Conservation (phyloP, 2,113 vertebrate genomes). For the Indicator maculatus region DNA sequence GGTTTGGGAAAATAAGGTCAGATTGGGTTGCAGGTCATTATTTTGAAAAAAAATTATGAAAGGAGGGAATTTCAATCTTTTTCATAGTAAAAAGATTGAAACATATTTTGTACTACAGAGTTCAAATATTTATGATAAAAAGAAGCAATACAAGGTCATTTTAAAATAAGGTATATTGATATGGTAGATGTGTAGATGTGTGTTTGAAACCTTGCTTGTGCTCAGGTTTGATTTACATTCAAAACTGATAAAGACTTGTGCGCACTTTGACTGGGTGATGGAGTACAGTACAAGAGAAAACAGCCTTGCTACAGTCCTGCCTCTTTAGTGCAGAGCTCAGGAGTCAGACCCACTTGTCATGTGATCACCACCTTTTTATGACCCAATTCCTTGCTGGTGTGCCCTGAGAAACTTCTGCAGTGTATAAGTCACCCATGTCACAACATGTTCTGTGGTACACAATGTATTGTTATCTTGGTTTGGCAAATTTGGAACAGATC, state of each 20-base stretch:
- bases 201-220: not conserved
- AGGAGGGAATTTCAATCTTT: not conserved
- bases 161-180: not conserved
- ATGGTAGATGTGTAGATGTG: too few species aligned
- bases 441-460: not conserved
- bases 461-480: not conserved
- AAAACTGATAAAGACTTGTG: not conserved
- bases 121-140: not conserved
- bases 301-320: not conserved
- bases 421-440: not conserved
- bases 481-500: not conserved
- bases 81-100: not conserved
- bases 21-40: not conserved
- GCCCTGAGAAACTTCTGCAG: not conserved
- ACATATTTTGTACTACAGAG: not conserved
- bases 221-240: not conserved
- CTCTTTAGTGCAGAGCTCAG: not conserved
- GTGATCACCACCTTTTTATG: not conserved
- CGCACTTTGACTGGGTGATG: not conserved
- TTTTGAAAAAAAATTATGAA: not conserved
- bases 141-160: not conserved
- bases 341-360: not conserved
- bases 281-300: not conserved
- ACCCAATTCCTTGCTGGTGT: not conserved
- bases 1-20: not conserved